These are phyloP conservation scores for Phycodurus eques DNA, from an alignment of 2,113 vertebrate genomes.

Conservation along the genomic window DNA sequence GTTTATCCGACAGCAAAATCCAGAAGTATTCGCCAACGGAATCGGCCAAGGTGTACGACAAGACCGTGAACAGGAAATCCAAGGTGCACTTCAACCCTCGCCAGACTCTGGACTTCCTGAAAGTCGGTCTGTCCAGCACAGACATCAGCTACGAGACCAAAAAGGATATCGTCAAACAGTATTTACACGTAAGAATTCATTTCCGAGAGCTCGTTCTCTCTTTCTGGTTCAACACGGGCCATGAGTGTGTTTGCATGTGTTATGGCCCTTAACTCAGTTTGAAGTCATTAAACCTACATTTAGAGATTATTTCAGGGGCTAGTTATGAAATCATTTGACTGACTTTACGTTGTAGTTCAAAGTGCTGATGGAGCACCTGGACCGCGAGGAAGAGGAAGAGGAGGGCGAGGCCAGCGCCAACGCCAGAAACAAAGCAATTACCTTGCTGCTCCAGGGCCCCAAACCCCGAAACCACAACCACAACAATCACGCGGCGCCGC, in stretches of 20 bases:
- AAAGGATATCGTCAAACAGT: conserved; percentile 93
- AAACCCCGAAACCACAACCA: conserved; percentile 86
- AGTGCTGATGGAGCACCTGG: conserved; percentile 94
- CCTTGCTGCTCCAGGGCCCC: conserved; percentile 85
- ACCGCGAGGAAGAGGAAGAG: conserved; percentile 73
- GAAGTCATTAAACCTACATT: not conserved
- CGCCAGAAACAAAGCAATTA: conserved; percentile 97
- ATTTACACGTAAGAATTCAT: conserved; percentile 85
- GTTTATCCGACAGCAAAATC: conserved; percentile 85
- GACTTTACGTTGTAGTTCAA: conserved; percentile 79
- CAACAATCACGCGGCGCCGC: conserved; percentile 82
- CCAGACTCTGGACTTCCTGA: conserved; percentile 91
- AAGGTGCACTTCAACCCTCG: conserved; percentile 92
- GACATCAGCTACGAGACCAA: conserved; percentile 88
- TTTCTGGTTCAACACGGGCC: not conserved
- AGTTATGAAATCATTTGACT: not conserved
- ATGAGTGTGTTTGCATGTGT: not conserved
- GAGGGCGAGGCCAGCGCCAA: conserved; percentile 91
- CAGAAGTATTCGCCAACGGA: conserved; percentile 98
- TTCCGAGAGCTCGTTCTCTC: not conserved
- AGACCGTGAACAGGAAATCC: conserved; percentile 92
- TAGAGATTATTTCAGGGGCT: not conserved
- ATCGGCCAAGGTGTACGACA: conserved; percentile 97
- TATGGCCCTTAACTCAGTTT: too few species aligned
- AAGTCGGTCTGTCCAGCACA: conserved; percentile 78